phyloP scores from a whole-genome alignment of 2,888 invertebrate species.

The Ochropacha duplaris region DNA sequence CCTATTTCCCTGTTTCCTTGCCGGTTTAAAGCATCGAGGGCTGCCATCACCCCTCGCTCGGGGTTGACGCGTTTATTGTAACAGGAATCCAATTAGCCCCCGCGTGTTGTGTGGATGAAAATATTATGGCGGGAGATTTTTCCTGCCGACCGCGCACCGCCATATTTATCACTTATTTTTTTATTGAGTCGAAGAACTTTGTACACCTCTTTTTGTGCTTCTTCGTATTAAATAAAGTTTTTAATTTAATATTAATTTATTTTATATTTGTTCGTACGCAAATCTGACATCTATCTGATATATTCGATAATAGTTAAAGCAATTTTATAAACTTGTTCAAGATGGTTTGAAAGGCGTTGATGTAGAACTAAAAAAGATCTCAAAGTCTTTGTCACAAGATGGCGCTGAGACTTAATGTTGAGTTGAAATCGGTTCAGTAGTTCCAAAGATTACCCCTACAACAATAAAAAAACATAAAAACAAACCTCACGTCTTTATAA shows the following conservation, averaged over 20 bases:
- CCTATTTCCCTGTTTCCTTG: conserved; percentile 35
- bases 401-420: conserved; percentile 9
- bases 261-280: background rate
- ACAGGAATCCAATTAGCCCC: conserved; percentile 66
- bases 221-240: background rate
- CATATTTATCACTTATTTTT: conserved; percentile 18
- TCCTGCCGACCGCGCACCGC: conserved; percentile 21
- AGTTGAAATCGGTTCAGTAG: too few relatives aligned
- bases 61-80: conserved; percentile 56
- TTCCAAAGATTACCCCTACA: too few relatives aligned
- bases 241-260: too few relatives aligned
- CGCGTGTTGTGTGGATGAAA: conserved; percentile 32
- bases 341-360: background rate
- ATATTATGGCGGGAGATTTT: conserved; percentile 42
- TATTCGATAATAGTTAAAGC: background rate
- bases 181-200: background rate
- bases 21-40: conserved; percentile 39
- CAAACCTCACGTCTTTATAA: too few relatives aligned
- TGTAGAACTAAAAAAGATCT: background rate
- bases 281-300: background rate
- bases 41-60: conserved; percentile 37
- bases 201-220: background rate
- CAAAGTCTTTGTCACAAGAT: conserved; percentile 10
- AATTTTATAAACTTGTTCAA: background rate
- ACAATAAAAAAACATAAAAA: too few relatives aligned